Percentiles rank a stretch among this genome's conserved stretches.
Evolutionary conservation across 2,113 vertebrate genomes (phyloP).

Genomic region (Nyctibius bracteatus): DNA sequence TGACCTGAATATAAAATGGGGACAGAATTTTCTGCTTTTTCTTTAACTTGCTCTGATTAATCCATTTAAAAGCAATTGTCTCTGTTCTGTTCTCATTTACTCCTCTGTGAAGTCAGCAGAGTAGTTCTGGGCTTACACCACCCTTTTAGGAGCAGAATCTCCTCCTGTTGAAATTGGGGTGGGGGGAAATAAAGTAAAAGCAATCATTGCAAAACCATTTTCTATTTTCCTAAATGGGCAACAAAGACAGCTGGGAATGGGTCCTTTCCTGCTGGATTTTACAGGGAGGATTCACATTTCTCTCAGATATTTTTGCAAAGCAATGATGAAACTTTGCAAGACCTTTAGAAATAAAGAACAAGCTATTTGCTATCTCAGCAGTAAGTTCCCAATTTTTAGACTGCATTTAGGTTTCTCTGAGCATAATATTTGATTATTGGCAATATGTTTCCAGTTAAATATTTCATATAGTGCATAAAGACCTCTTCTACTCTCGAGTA

Average conservation of each 20-base stretch:
- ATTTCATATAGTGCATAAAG: constrained; percentile 53
- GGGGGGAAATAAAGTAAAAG: neutral
- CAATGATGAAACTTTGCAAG: constrained; percentile 14
- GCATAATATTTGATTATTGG: constrained; percentile 50
- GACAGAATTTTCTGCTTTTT: constrained; percentile 42
- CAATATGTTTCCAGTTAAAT: constrained; percentile 59
- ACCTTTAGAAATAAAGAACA: constrained; percentile 18
- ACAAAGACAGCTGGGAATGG: neutral
- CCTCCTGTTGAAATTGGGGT: neutral
- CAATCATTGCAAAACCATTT: neutral
- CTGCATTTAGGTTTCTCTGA: constrained; percentile 4
- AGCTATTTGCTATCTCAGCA: constrained; percentile 52
- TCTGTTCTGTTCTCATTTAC: constrained; percentile 7
- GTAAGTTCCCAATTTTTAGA: constrained; percentile 8
- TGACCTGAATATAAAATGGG: constrained; percentile 45
- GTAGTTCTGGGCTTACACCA: constrained; percentile 6
- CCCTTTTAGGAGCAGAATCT: constrained; percentile 8
- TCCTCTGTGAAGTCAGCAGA: constrained; percentile 17
- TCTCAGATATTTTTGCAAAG: neutral
- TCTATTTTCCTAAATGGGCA: neutral
- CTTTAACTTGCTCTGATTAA: constrained; percentile 56
- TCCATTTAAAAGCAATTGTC: constrained; percentile 55
- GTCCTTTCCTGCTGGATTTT: constrained; percentile 22
- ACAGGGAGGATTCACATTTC: neutral
- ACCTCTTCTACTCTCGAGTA: neutral